A percentile compares a stretch with the other conserved stretches of the same genome.
These are phyloP conservation scores for Monomorium pharaonis DNA, from an alignment of 1,140 invertebrate species.

Conservation along the genomic window DNA sequence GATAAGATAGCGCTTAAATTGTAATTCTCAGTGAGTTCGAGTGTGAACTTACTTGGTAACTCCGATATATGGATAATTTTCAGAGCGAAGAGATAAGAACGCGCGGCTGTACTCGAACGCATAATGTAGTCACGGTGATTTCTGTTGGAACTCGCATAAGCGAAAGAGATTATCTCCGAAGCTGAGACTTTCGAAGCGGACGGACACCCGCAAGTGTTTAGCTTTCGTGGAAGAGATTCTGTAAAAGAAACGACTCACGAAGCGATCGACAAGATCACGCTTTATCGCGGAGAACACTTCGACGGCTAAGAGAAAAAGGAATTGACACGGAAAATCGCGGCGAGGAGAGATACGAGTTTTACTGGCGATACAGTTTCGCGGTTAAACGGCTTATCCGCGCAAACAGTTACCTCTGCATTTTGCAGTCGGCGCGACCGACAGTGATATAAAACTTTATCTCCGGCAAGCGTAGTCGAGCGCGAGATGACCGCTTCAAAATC, in stretches of 20 bases:
- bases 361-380: conserved; percentile 3
- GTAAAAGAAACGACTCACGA: conserved; percentile 37
- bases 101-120: neutral
- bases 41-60: conserved; percentile 3
- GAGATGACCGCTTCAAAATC: conserved; percentile 17
- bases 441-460: conserved; percentile 54
- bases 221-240: conserved; percentile 15
- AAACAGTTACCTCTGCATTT: conserved; percentile 28
- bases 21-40: conserved; percentile 3
- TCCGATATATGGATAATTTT: neutral
- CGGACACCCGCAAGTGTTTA: conserved; percentile 55
- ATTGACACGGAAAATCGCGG: conserved; percentile 31
- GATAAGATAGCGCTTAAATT: conserved; percentile 19
- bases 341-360: conserved; percentile 3
- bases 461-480: neutral
- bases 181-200: conserved; percentile 59
- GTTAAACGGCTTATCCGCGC: conserved; percentile 40
- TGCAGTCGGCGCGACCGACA: neutral
- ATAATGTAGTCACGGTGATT: conserved; percentile 15
- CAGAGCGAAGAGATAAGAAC: conserved; percentile 41
- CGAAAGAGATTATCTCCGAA: conserved; percentile 24
- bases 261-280: conserved; percentile 49
- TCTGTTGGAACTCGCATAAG: neutral
- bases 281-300: conserved; percentile 53
- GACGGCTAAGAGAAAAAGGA: neutral